Evolutionary conservation across 2,113 vertebrate species (phyloP).

Genomic region (Notothenia coriiceps): DNA sequence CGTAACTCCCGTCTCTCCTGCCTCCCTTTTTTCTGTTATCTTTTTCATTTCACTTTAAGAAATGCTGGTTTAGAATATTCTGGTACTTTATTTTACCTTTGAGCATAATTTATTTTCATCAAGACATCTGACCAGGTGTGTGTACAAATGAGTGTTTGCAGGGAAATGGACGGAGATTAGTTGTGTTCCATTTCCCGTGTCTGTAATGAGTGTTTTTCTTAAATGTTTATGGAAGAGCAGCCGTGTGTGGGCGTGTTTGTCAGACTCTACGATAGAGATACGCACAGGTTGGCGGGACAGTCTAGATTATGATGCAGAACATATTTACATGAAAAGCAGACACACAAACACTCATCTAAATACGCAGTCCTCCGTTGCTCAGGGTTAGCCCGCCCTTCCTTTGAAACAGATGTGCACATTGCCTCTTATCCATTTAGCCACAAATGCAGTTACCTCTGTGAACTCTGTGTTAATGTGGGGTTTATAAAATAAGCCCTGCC

Average conservation of each 20-base stretch:
- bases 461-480: slow-evolving; percentile 48
- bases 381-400: not conserved
- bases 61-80: slow-evolving; percentile 21
- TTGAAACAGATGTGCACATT: slow-evolving; percentile 46
- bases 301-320: slow-evolving; percentile 24
- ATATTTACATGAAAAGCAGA: slow-evolving; percentile 38
- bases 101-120: slow-evolving; percentile 25
- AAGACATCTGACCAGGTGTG: slow-evolving; percentile 58
- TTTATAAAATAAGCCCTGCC: slow-evolving; percentile 38
- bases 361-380: not conserved
- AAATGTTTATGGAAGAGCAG: slow-evolving; percentile 71
- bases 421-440: slow-evolving; percentile 22
- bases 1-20: not conserved
- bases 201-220: slow-evolving; percentile 54
- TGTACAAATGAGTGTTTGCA: slow-evolving; percentile 1
- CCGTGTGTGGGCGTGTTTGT: slow-evolving; percentile 62
- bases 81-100: not conserved
- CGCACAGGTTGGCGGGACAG: slow-evolving; percentile 19
- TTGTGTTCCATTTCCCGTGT: slow-evolving; percentile 53
- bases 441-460: slow-evolving; percentile 42
- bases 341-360: not conserved
- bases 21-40: not conserved
- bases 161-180: slow-evolving; percentile 34
- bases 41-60: not conserved
- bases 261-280: slow-evolving; percentile 28